A percentile compares a stretch with the other conserved stretches of the same genome.
Evolutionary conservation across 2,797 vertebrate species (phyloP).

Genomic region (Emys orbicularis): DNA sequence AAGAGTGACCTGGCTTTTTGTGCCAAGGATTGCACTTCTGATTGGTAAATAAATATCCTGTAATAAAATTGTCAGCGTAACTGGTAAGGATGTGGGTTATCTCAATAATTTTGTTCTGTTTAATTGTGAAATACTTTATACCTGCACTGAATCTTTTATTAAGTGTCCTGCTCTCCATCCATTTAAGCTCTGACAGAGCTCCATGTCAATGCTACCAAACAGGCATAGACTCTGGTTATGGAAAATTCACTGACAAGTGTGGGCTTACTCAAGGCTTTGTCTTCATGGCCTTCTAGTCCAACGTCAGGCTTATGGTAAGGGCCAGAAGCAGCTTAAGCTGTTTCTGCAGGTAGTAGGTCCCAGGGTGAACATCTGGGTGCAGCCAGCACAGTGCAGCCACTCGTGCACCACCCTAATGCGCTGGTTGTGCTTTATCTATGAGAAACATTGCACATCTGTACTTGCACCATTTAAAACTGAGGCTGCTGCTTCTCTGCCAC

Average conservation of each 20-base stretch:
- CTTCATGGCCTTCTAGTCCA: constrained; percentile 4
- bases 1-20: background rate
- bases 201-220: constrained; percentile 6
- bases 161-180: background rate
- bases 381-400: constrained; percentile 28
- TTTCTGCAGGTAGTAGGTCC: background rate
- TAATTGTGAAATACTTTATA: background rate
- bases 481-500: too few species aligned
- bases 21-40: background rate
- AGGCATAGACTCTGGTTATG: background rate
- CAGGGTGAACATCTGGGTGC: constrained; percentile 14
- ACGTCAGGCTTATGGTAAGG: background rate
- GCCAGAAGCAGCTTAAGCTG: background rate
- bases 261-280: background rate
- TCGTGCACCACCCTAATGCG: constrained; percentile 48
- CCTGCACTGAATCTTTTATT: background rate
- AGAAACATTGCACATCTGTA: background rate
- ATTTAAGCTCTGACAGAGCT: background rate
- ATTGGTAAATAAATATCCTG: background rate
- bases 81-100: background rate
- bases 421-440: background rate
- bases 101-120: background rate
- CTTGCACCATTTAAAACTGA: background rate
- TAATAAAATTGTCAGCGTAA: background rate
- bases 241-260: background rate